Conservation (phyloP, 2,888 invertebrate species). For the Dyspetes luteomarginatus region DNA sequence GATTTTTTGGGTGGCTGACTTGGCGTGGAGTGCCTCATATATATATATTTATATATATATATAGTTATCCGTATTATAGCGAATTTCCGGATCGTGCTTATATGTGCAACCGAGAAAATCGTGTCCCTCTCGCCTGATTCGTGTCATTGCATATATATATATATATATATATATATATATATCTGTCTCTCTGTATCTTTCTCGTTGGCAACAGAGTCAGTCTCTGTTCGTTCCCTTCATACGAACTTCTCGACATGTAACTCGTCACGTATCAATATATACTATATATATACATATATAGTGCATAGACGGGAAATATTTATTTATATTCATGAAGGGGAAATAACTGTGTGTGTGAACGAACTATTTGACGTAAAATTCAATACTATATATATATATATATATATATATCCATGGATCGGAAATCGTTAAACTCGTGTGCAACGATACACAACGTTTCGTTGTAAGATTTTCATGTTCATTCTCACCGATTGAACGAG, state of each 20-base stretch:
- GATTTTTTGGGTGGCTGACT: too few relatives aligned
- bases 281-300: background rate
- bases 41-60: background rate
- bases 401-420: conserved; percentile 8
- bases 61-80: background rate
- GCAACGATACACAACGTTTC: background rate
- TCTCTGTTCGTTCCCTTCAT: too few relatives aligned
- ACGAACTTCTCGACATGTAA: too few relatives aligned
- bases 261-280: conserved; percentile 22
- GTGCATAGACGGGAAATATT: conserved; percentile 37
- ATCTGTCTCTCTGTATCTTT: too few relatives aligned
- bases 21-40: background rate
- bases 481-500: too few relatives aligned
- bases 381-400: background rate
- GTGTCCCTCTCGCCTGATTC: conserved; percentile 14
- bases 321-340: conserved; percentile 63
- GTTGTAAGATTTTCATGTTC: too few relatives aligned
- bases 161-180: background rate
- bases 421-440: background rate
- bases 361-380: conserved; percentile 37
- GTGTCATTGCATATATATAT: background rate
- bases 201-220: too few relatives aligned
- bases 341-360: conserved; percentile 51
- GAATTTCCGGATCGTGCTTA: conserved; percentile 18
- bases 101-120: conserved; percentile 28